A percentile compares a stretch with the other conserved stretches of the same genome.
Conservation (phyloP, 2,113 vertebrate genomes). For the Catharus fuscescens region DNA sequence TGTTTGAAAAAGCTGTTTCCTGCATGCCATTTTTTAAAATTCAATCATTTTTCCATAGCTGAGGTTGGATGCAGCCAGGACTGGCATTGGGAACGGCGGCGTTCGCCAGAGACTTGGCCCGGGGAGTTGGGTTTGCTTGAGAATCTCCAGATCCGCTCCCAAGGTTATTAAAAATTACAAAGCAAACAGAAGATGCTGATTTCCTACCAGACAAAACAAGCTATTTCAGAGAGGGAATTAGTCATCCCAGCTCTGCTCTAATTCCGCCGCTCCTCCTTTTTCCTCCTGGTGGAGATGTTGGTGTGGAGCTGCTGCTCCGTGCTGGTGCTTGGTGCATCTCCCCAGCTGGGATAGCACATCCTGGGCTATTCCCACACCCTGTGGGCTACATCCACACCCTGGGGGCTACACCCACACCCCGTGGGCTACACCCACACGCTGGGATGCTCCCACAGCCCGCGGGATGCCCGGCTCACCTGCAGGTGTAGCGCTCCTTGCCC, state of each 20-base stretch:
- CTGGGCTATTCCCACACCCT: background rate
- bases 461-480: constrained; percentile 82
- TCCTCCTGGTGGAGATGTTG: background rate
- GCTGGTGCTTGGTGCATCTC: accelerated
- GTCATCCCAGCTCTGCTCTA: constrained; percentile 43
- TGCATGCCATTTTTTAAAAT: background rate
- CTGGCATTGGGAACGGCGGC: accelerated
- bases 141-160: constrained; percentile 53
- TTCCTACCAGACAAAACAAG: constrained; percentile 65
- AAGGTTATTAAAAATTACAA: constrained; percentile 52
- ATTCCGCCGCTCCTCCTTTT: background rate
- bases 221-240: constrained; percentile 50
- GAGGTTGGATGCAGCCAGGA: background rate
- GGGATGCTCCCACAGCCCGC: background rate
- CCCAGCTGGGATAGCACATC: background rate
- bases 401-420: background rate
- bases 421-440: accelerated
- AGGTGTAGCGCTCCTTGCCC: constrained; percentile 98
- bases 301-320: accelerated
- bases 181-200: constrained; percentile 53
- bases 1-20: background rate
- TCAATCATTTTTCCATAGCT: background rate
- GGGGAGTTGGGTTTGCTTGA: background rate
- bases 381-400: accelerated
- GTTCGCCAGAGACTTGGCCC: background rate